A percentile compares a stretch with the other conserved stretches of the same genome.
phyloP scores from a whole-genome alignment of 2,113 vertebrate species.

The Eleginops maclovinus region DNA sequence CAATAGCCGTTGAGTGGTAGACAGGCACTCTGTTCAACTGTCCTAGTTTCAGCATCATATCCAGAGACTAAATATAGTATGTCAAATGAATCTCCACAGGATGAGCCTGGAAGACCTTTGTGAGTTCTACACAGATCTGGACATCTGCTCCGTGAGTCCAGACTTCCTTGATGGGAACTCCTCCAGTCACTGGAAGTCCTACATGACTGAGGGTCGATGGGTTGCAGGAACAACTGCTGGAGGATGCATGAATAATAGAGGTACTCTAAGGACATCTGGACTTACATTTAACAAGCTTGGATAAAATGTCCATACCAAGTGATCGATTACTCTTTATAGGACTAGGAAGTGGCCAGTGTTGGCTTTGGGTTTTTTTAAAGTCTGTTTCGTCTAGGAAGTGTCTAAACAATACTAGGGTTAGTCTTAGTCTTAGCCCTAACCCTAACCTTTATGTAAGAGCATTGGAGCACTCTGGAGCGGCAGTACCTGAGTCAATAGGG shows the following conservation, averaged over 20 bases:
- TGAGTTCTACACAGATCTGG: slow-evolving; percentile 56
- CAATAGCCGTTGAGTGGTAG: background rate
- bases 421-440: no score
- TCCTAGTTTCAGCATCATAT: background rate
- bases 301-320: background rate
- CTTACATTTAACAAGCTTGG: background rate
- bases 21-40: no score
- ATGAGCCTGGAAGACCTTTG: slow-evolving; percentile 77
- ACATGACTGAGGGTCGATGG: slow-evolving; percentile 73
- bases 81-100: slow-evolving; percentile 58
- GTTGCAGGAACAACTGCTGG: slow-evolving; percentile 81
- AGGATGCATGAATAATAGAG: slow-evolving; percentile 61
- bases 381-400: background rate
- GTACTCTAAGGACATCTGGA: slow-evolving; percentile 38
- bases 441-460: no score
- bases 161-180: slow-evolving; percentile 72
- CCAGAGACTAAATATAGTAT: no score
- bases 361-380: background rate
- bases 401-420: background rate
- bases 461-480: no score
- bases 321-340: background rate
- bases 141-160: slow-evolving; percentile 77
- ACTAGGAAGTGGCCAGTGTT: background rate
- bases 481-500: background rate
- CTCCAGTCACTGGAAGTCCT: slow-evolving; percentile 61